Evolutionary conservation across 2,888 invertebrate genomes (phyloP).

Genomic region (Coleophora deauratella): DNA sequence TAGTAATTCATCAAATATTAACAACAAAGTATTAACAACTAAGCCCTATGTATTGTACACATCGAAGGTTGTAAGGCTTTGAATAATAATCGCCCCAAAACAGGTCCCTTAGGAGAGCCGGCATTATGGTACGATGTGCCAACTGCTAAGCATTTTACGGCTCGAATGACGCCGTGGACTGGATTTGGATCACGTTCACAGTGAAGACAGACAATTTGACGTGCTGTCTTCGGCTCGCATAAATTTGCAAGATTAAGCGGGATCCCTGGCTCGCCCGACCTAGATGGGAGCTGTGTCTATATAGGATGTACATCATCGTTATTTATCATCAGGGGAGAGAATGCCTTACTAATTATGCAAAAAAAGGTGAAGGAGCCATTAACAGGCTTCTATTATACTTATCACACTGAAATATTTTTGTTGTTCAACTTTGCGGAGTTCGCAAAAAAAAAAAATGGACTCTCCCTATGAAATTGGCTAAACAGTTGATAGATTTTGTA

Average conservation of each 20-base stretch:
- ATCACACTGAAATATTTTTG: too few species aligned
- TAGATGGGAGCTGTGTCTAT: constrained; percentile 44
- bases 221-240: constrained; percentile 67
- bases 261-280: constrained; percentile 29
- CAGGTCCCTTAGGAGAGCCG: constrained; percentile 35
- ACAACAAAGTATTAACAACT: too few species aligned
- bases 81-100: constrained; percentile 50
- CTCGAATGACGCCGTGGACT: constrained; percentile 59
- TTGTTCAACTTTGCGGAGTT: too few species aligned
- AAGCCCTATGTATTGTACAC: constrained; percentile 16
- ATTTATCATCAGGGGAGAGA: too few species aligned
- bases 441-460: too few species aligned
- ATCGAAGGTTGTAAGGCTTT: constrained; percentile 36
- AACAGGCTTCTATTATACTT: too few species aligned
- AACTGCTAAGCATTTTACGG: constrained; percentile 66
- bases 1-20: too few species aligned
- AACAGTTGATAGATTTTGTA: too few species aligned
- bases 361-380: too few species aligned
- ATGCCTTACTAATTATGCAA: too few species aligned
- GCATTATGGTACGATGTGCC: constrained; percentile 65
- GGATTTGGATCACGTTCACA: constrained; percentile 68
- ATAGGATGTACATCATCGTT: too few species aligned
- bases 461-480: too few species aligned
- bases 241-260: constrained; percentile 70
- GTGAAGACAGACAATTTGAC: constrained; percentile 67